Evolutionary conservation across 2,113 vertebrate species (phyloP).

Genomic region (Corythoichthys intestinalis): DNA sequence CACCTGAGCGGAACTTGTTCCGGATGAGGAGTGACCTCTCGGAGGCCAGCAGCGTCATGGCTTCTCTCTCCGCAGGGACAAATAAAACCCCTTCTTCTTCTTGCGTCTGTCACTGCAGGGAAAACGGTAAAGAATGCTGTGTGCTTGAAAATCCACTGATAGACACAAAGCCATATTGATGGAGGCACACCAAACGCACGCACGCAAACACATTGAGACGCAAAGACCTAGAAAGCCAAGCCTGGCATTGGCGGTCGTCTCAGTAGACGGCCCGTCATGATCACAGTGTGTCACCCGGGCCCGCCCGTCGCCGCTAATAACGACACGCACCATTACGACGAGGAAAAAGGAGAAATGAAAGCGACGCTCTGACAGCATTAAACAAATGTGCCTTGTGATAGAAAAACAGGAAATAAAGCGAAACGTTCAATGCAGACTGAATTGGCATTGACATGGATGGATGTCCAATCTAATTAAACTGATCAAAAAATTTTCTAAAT

Average conservation of each 20-base stretch:
- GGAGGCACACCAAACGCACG: conserved; percentile 35
- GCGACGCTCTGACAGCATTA: background rate
- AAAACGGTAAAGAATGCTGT: conserved; percentile 34
- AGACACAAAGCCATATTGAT: conserved; percentile 54
- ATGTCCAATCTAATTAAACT: no score
- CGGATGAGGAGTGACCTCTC: conserved; percentile 88
- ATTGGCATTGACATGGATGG: background rate
- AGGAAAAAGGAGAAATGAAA: conserved; percentile 20
- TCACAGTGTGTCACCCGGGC: conserved; percentile 41
- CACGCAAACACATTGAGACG: conserved; percentile 10
- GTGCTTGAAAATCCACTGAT: conserved; percentile 57
- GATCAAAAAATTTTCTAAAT: no score
- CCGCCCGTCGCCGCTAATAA: conserved; percentile 44
- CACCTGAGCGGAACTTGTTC: conserved; percentile 91
- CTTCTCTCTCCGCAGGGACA: conserved; percentile 50
- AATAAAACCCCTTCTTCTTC: conserved; percentile 46
- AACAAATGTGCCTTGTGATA: conserved; percentile 6
- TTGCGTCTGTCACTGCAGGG: conserved; percentile 36
- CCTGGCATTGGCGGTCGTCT: conserved; percentile 51
- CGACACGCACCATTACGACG: conserved; percentile 44
- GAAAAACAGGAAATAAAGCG: conserved; percentile 29
- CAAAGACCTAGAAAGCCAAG: conserved; percentile 37
- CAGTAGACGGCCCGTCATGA: conserved; percentile 50
- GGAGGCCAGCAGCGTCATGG: conserved; percentile 85
- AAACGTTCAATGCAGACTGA: background rate